phyloP scores from a whole-genome alignment of 1,140 invertebrate species.

The Zaprionus africanus region DNA sequence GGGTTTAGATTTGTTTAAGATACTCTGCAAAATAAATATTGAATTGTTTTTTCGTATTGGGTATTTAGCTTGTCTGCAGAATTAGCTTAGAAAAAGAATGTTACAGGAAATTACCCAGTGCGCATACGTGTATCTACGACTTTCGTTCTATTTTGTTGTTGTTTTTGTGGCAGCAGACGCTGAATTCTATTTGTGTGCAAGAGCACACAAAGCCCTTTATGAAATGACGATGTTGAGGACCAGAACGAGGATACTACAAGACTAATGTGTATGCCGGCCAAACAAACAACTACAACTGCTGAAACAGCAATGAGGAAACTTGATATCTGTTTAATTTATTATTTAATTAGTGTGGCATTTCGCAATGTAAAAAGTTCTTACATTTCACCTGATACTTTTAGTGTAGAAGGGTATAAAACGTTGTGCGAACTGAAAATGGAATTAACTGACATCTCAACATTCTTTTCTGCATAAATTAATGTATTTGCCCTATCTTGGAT shows the following conservation, averaged over 20 bases:
- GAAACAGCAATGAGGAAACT: slow-evolving; percentile 18
- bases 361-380: not conserved
- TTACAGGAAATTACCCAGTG: not conserved
- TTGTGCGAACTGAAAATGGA: no score
- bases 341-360: slow-evolving; percentile 65
- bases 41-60: not conserved
- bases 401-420: no score
- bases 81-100: not conserved
- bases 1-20: no score
- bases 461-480: no score
- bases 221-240: slow-evolving; percentile 47
- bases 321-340: slow-evolving; percentile 55
- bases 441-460: no score
- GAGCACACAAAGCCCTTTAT: slow-evolving; percentile 61
- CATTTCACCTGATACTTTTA: no score
- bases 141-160: slow-evolving; percentile 35
- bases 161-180: slow-evolving; percentile 39
- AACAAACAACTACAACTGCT: slow-evolving; percentile 17
- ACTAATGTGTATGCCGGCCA: slow-evolving; percentile 40
- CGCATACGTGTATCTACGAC: not conserved
- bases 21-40: not conserved
- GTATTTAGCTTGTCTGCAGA: not conserved
- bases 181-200: slow-evolving; percentile 43
- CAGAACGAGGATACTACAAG: slow-evolving; percentile 45
- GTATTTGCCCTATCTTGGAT: no score